Conservation (phyloP, 2,888 invertebrate genomes). For the Erebia ligea region DNA sequence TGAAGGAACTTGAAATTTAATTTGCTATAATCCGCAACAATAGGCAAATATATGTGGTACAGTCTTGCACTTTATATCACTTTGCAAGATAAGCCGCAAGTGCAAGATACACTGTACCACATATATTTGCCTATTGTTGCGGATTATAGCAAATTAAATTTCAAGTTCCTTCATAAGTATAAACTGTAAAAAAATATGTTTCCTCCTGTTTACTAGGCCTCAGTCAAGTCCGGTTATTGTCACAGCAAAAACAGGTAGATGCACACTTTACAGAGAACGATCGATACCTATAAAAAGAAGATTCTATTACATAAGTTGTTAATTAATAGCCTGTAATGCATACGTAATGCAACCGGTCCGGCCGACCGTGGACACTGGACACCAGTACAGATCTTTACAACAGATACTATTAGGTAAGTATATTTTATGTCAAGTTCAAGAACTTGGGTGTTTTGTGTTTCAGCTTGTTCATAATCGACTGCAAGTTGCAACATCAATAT, state of each 20-base stretch:
- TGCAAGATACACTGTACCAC: too few relatives aligned
- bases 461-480: neutral
- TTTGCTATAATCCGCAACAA: too few relatives aligned
- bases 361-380: neutral
- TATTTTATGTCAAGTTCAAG: slow-evolving; percentile 16
- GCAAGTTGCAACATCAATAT: too few relatives aligned
- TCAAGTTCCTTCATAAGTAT: too few relatives aligned
- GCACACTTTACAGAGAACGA: neutral
- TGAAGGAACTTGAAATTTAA: too few relatives aligned
- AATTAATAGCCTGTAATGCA: slow-evolving; percentile 11
- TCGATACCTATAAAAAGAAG: neutral
- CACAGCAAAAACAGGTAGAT: neutral
- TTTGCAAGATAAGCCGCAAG: too few relatives aligned
- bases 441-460: neutral
- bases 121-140: too few relatives aligned
- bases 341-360: slow-evolving; percentile 10
- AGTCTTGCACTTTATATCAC: too few relatives aligned
- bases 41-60: too few relatives aligned
- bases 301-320: slow-evolving; percentile 12
- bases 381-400: neutral
- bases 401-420: too few relatives aligned
- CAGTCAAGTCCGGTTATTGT: neutral
- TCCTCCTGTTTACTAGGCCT: neutral
- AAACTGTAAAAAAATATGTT: too few relatives aligned
- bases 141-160: too few relatives aligned